Base-by-base conservation (phyloP, 2,113 vertebrate genomes). In the Amblyornis subalaris region DNA sequence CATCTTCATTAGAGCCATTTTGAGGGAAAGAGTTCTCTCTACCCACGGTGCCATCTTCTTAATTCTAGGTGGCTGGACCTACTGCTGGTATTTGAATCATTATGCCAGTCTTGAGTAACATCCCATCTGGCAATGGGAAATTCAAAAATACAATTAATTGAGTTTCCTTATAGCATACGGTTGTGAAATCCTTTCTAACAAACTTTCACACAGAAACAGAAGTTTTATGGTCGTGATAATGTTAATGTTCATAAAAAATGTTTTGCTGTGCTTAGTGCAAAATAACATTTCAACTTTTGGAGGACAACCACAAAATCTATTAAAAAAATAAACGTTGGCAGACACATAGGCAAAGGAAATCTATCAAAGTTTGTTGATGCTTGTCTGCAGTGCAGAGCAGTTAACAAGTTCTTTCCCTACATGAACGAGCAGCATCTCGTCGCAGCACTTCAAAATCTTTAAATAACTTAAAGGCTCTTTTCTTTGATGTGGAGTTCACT, bases 351-450 rank as follows among this genome's bases (percentile, higher is more conserved):
- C 38, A 71, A 29, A 57, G 88, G 23, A 74, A 86, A 74, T 81
- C 35, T 65, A 3, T 81, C 33, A 8, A 21, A 70, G 17, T 90
- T 62, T 69, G 35, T 72, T 64, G 48, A 60, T 75, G 20, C 75
- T 93, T 79, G 10, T 74, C 28, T 87, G 15, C 54, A 35, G 36
- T 77, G 73, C 86, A 48, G 16, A 48, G 24, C 42, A 38, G n/a
- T 65, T 76, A 88, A 55, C 18, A 53, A 73, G 23, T 71, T 55
- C 19, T 44, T 93, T 67, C 44, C 48, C 28, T 84, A 14, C 0
- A 0, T 0, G 2, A 86, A 45, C 0, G 1, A 86, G 22, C 53
- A 61, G 25, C 12, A 40, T 78, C 54, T 94, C 0, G 0, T 58
- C 82, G 36, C 28, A 82, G 6, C 25, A 35, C 33, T 42, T 82